Base-by-base conservation (phyloP, 2,797 vertebrate genomes). In the Melanotaenia pygmaea region DNA sequence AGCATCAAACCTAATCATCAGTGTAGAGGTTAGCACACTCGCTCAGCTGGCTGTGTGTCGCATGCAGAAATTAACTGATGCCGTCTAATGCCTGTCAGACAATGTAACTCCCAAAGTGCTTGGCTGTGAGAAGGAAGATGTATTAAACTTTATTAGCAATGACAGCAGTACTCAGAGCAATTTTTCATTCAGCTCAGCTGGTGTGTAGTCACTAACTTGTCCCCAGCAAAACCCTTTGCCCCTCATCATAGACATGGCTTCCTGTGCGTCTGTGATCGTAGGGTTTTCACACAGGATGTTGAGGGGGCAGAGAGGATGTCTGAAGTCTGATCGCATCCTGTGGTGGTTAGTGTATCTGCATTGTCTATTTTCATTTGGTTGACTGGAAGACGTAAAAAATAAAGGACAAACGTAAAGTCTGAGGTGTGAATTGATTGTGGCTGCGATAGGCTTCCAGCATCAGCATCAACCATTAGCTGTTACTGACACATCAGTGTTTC, bases 261-360 rank as follows among this genome's bases (percentile, higher is more conserved):
- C 90, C 90, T 89, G 89, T 67, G 67, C 62, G 75, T 84, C 64
- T 79, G 83, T 47, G 61, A 80, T 79, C 50, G 80, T 47, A 11
- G 12, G 66, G 68, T 80, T 83, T 86, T 87, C 82, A 85, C 74
- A 88, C 86, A 90, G 91, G 92, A 93, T 89, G 90, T 79, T 81
- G 85, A 86, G 88, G 85, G 83, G 90, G 88, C 73, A 80, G 80
- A 87, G 73, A 87, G 90, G 91, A 91, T 82, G 83, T 78, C 71
- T 22, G 1, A 83, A 47, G 76, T 76, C 63, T 65, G 73, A 85
- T 91, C 64, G 11, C 86, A 87, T 91, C 88, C 90, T 88, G 87
- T 83, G 85, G 79, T 74, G 40, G 65, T 73, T 81, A 77, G 74
- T 59, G 56, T 79, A 28, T 68, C 74, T 73, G 30, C 72, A 64